phyloP scores from a whole-genome alignment of 2,797 vertebrate species.

The Pipistrellus nathusii region DNA sequence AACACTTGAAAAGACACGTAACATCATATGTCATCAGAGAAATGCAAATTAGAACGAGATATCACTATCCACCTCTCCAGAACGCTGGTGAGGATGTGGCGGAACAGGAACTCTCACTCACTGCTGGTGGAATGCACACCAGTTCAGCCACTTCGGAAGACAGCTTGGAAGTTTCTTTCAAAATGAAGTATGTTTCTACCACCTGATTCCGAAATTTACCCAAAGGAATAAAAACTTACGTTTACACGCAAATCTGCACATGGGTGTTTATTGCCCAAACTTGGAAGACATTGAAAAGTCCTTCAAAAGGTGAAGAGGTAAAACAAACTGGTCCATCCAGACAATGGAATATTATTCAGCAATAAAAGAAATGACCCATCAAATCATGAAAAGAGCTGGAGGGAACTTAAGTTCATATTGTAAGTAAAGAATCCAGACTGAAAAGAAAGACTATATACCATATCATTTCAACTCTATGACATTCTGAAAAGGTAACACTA shows the following conservation, averaged over 20 bases:
- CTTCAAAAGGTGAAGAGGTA: not conserved
- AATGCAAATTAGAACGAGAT: rapidly evolving
- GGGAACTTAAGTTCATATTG: not conserved
- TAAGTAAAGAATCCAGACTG: not conserved
- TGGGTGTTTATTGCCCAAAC: not conserved
- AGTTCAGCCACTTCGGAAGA: not conserved
- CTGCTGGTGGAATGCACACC: rapidly evolving
- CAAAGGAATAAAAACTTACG: not conserved
- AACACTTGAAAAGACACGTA: not conserved
- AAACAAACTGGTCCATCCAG: not conserved
- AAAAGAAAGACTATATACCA: rapidly evolving
- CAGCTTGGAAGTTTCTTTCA: not conserved
- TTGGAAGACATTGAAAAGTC: not conserved
- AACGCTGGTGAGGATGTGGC: rapidly evolving
- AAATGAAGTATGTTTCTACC: not conserved
- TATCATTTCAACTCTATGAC: rapidly evolving
- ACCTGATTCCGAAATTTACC: rapidly evolving
- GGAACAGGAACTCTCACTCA: rapidly evolving
- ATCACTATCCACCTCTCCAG: rapidly evolving
- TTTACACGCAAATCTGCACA: not conserved
- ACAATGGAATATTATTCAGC: not conserved
- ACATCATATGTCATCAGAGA: rapidly evolving
- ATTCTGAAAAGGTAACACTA: not conserved
- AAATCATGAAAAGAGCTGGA: not conserved
- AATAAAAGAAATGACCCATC: not conserved